Percentiles rank a stretch among this genome's conserved stretches.
These are phyloP conservation scores for Yasuhikotakia modesta DNA, from an alignment of 2,797 vertebrate genomes.

Conservation along the genomic window DNA sequence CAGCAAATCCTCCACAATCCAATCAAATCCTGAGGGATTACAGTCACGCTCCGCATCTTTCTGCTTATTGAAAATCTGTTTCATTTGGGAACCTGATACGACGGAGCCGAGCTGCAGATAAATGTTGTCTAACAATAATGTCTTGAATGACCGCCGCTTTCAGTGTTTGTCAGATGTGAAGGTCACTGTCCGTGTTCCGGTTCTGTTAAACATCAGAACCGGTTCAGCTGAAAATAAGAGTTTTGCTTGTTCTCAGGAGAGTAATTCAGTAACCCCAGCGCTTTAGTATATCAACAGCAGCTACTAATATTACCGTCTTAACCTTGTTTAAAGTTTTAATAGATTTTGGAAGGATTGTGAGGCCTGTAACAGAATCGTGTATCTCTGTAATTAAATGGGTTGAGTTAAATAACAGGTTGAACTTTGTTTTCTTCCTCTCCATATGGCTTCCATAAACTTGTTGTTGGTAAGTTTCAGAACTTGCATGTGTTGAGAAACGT, in stretches of 20 bases:
- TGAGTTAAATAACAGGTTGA: conserved; percentile 15
- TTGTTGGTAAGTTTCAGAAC: conserved; percentile 96
- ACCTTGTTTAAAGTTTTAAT: not conserved
- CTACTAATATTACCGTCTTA: not conserved
- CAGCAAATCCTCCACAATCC: too few relatives aligned
- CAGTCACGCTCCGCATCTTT: too few relatives aligned
- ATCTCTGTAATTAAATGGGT: not conserved
- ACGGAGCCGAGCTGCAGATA: too few relatives aligned
- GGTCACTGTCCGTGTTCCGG: conserved; percentile 51
- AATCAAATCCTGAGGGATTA: too few relatives aligned
- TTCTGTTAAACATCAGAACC: not conserved
- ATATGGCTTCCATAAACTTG: conserved; percentile 94
- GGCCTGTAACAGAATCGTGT: not conserved
- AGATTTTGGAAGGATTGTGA: not conserved
- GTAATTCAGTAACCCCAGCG: conserved; percentile 9
- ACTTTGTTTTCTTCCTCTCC: conserved; percentile 82
- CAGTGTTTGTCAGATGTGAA: conserved; percentile 51
- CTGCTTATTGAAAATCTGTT: too few relatives aligned
- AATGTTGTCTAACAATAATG: too few relatives aligned
- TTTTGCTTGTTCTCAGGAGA: not conserved
- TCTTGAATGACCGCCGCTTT: not conserved
- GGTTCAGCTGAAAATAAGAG: not conserved
- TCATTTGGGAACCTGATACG: too few relatives aligned
- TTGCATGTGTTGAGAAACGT: conserved; percentile 94
- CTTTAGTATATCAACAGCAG: not conserved